phyloP scores from a whole-genome alignment of 2,113 vertebrate species.

The Lepisosteus oculatus region DNA sequence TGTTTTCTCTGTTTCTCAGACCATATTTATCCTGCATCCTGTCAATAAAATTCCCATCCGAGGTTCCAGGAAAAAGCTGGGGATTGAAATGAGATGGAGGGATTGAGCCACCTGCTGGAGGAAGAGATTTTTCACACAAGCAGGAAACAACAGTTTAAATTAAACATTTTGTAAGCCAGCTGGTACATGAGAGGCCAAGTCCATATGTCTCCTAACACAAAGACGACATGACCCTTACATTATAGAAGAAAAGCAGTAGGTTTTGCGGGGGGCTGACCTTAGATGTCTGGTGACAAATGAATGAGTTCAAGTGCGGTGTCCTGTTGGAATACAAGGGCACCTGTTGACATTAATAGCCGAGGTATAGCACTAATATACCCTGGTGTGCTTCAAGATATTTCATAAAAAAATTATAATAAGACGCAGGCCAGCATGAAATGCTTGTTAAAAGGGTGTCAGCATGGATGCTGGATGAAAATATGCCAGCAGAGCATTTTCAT shows the following conservation, averaged over 20 bases:
- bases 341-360: too few relatives aligned
- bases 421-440: too few relatives aligned
- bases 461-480: too few relatives aligned
- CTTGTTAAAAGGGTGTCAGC: too few relatives aligned
- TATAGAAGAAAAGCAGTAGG: too few relatives aligned
- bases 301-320: too few relatives aligned
- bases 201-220: background rate
- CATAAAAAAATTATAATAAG: too few relatives aligned
- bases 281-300: background rate
- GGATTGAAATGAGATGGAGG: background rate
- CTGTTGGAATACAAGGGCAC: too few relatives aligned
- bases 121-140: slow-evolving; percentile 28
- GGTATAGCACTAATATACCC: too few relatives aligned
- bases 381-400: too few relatives aligned
- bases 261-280: background rate
- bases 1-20: slow-evolving; percentile 2
- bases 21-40: slow-evolving; percentile 33
- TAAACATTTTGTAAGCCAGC: slow-evolving; percentile 34
- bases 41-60: slow-evolving; percentile 27
- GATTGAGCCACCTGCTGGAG: slow-evolving; percentile 37
- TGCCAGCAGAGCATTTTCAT: too few relatives aligned
- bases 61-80: slow-evolving; percentile 14
- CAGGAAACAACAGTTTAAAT: slow-evolving; percentile 38
- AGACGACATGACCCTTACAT: background rate
- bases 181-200: background rate